Evolutionary conservation across 2,888 invertebrate genomes (phyloP).

Genomic region (Cheilosia soror): DNA sequence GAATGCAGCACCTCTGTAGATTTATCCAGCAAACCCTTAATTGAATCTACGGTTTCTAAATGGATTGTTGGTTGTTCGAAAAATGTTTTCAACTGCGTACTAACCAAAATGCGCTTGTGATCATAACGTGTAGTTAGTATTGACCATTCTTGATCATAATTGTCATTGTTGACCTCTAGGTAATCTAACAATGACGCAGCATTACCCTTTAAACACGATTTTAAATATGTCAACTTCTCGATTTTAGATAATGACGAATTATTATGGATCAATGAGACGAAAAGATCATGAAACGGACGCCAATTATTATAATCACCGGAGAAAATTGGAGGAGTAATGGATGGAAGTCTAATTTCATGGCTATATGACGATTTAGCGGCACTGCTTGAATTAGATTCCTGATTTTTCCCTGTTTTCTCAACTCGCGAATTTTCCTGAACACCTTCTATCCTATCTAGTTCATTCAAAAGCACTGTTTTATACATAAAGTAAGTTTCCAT

Average conservation of each 20-base stretch:
- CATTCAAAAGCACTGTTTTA: constrained; percentile 8
- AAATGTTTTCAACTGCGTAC: constrained; percentile 14
- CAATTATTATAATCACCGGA: constrained; percentile 16
- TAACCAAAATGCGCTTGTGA: constrained; percentile 34
- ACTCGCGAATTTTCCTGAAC: neutral
- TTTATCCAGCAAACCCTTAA: constrained; percentile 13
- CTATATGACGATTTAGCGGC: neutral
- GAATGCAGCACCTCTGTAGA: constrained; percentile 12
- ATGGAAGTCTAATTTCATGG: constrained; percentile 6
- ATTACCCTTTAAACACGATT: constrained; percentile 11
- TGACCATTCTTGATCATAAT: constrained; percentile 24
- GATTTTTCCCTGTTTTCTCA: neutral
- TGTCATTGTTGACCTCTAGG: constrained; percentile 18
- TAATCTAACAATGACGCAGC: neutral
- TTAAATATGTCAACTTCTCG: constrained; percentile 1
- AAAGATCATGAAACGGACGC: constrained; percentile 19
- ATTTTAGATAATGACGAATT: constrained; percentile 7
- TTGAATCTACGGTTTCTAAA: neutral
- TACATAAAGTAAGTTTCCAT: constrained; percentile 20
- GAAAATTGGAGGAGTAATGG: constrained; percentile 16
- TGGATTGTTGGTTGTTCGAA: constrained; percentile 15
- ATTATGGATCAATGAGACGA: constrained; percentile 9
- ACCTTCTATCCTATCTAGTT: constrained; percentile 3
- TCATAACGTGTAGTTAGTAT: constrained; percentile 27
- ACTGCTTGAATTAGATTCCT: neutral